A percentile compares a stretch with the other conserved stretches of the same genome.
Evolutionary conservation across 2,113 vertebrate species (phyloP).

Genomic region (Mellivora capensis): DNA sequence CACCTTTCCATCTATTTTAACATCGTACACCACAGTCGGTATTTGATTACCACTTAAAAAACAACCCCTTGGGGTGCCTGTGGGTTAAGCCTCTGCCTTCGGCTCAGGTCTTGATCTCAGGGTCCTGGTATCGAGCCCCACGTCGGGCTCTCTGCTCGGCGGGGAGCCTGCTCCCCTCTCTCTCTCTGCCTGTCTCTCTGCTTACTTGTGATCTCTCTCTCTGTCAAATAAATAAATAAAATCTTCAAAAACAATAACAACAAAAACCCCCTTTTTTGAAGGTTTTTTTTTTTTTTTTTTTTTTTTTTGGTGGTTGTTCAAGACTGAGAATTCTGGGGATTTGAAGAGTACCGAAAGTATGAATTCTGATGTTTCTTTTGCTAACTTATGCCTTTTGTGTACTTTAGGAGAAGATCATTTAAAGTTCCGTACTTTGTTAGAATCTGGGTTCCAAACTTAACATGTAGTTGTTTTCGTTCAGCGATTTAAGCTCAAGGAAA

Average conservation of each 20-base stretch:
- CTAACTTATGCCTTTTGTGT: not conserved
- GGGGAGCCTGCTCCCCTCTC: no score
- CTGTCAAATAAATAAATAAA: no score
- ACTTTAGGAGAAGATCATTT: not conserved
- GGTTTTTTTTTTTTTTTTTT: not conserved
- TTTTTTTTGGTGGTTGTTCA: not conserved
- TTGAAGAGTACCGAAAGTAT: not conserved
- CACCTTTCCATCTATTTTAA: not conserved
- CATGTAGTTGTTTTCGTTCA: not conserved
- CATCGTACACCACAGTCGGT: not conserved
- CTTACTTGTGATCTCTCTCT: no score
- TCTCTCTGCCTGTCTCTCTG: no score
- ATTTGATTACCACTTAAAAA: not conserved
- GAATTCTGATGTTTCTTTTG: not conserved
- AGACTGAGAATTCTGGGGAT: not conserved
- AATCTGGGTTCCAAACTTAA: not conserved
- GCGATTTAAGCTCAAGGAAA: not conserved
- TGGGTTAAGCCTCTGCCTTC: no score
- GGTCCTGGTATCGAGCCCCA: no score
- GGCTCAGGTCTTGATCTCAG: no score
- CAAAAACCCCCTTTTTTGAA: not conserved
- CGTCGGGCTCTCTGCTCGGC: no score
- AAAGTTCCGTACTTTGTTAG: not conserved
- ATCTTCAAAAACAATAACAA: no score
- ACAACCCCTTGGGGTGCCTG: no score